phyloP scores from a whole-genome alignment of 2,797 vertebrate genomes.

The Macropus fuliginosus region DNA sequence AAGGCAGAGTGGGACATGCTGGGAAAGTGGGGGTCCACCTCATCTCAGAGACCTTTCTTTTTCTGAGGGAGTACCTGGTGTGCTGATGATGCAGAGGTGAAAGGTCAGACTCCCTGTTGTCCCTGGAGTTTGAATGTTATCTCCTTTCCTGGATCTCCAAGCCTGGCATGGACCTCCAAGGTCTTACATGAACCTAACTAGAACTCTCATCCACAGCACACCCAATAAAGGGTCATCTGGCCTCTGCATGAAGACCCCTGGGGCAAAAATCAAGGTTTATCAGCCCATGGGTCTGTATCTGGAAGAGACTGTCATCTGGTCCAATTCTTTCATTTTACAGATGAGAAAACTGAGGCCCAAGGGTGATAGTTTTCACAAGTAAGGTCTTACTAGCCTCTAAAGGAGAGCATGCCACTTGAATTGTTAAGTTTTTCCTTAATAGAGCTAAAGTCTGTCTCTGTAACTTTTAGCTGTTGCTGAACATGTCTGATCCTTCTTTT shows the following conservation, averaged over 20 bases:
- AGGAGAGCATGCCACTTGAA: background rate
- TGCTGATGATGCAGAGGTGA: background rate
- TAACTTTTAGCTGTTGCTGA: background rate
- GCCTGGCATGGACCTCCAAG: background rate
- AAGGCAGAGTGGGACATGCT: background rate
- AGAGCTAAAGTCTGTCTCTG: background rate
- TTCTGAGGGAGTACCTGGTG: background rate
- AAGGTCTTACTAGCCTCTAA: background rate
- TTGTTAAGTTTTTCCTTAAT: background rate
- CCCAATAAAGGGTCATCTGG: background rate
- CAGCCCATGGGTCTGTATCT: background rate
- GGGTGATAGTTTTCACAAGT: background rate
- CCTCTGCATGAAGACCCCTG: background rate
- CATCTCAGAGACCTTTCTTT: background rate
- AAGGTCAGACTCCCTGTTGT: background rate
- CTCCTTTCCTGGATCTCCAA: background rate
- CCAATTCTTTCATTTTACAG: background rate
- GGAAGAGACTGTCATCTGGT: background rate
- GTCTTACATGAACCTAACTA: background rate
- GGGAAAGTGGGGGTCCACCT: too few species aligned
- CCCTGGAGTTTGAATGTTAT: background rate
- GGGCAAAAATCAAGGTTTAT: too few species aligned
- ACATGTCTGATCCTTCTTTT: background rate
- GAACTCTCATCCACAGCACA: background rate
- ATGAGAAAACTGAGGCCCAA: background rate